A percentile compares a stretch with the other conserved stretches of the same genome.
Conservation (phyloP, 2,888 invertebrate genomes). For the Hipparchia sbordonii region DNA sequence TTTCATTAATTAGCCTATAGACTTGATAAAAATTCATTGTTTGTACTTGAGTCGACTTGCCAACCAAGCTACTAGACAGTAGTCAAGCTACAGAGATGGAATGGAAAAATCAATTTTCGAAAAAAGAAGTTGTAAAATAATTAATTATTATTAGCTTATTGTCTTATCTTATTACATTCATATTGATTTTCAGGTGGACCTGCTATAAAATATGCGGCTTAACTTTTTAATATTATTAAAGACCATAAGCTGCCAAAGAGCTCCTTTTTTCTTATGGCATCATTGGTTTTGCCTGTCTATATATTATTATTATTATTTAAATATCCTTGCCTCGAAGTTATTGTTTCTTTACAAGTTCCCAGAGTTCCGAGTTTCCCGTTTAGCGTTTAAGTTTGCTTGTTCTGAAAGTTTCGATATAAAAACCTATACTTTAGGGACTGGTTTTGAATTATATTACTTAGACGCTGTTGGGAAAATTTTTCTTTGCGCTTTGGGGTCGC, state of each 20-base stretch:
- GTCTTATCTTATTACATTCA: too few relatives aligned
- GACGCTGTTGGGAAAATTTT: background rate
- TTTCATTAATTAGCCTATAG: too few relatives aligned
- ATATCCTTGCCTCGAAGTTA: conserved; percentile 7
- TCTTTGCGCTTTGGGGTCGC: background rate
- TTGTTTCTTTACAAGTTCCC: conserved; percentile 19
- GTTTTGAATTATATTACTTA: conserved; percentile 3
- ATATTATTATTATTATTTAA: background rate
- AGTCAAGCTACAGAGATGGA: too few relatives aligned
- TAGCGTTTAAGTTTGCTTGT: conserved; percentile 10
- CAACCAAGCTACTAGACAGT: too few relatives aligned
- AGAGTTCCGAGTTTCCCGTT: conserved; percentile 9
- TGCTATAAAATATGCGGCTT: too few relatives aligned
- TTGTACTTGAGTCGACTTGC: too few relatives aligned
- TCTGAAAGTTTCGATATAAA: conserved; percentile 17
- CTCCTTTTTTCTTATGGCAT: background rate
- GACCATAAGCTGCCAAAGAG: background rate
- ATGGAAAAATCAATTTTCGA: too few relatives aligned
- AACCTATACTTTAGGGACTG: conserved; percentile 13
- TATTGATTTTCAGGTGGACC: too few relatives aligned
- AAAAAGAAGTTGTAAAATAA: too few relatives aligned
- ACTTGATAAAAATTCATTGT: too few relatives aligned
- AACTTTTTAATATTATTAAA: background rate
- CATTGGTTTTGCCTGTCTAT: background rate
- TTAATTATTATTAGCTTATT: too few relatives aligned